Conservation (phyloP, 2,797 vertebrate species). For the Margarornis squamiger region DNA sequence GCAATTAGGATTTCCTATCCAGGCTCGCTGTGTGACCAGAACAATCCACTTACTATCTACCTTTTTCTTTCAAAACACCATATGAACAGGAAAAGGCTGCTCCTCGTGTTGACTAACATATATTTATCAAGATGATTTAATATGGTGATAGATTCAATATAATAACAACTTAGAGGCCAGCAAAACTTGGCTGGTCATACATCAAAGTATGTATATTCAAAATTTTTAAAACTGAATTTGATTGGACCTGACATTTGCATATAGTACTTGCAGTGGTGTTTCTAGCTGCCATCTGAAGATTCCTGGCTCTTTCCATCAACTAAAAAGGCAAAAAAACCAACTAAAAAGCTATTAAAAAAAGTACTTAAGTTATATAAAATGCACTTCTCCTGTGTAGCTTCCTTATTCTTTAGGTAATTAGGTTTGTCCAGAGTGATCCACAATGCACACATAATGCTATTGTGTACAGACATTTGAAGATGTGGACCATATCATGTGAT, state of each 20-base stretch:
- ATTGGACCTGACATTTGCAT: not conserved
- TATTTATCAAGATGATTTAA: not conserved
- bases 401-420: not conserved
- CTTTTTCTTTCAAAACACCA: not conserved
- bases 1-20: too few species aligned
- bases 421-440: not conserved
- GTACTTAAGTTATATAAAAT: not conserved
- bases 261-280: fast-evolving
- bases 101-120: not conserved
- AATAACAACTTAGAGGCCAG: not conserved
- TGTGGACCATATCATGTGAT: not conserved
- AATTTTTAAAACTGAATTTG: not conserved
- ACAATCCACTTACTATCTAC: too few species aligned
- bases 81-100: not conserved
- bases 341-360: not conserved
- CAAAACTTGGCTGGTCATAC: not conserved
- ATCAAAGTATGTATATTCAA: not conserved
- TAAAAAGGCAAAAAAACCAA: not conserved
- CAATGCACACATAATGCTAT: fast-evolving
- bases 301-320: not conserved
- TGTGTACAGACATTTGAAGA: not conserved
- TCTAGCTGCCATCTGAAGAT: not conserved
- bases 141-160: not conserved
- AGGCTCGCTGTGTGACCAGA: too few species aligned
- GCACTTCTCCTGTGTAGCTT: not conserved